Base-by-base conservation (phyloP, 2,888 invertebrate genomes). In the Leptinotarsa tumamoca region DNA sequence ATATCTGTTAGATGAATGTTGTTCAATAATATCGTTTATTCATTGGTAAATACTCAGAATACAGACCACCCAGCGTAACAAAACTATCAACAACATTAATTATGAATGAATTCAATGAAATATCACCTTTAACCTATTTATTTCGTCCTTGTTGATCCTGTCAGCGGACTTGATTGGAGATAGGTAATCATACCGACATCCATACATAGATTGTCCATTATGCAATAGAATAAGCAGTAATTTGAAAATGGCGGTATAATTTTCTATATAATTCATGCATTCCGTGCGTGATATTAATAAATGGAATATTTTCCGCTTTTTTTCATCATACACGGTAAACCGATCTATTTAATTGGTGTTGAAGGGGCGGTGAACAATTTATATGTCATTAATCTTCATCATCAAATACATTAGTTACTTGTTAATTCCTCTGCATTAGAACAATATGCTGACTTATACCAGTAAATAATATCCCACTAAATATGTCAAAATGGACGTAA, bases 201-300 rank as follows among this genome's bases (percentile, higher is more conserved):
- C 4, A 23, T 58, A 69, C 56, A 51, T 56, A 56, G 69, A 69
- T 56, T 54, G 43, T 43, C 15, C 56, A 69, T 69, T 69, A 56
- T 69, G 69, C 69, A 69, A 69, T 33, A 69, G 63, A 63, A 63
- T 10, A 63, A 33, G 63, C n/a, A 63, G 51, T 54, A 68, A 56
- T 56, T 56, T 33, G 33, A 18, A 51, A 69, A 54, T 69, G 69
- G 69, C 43, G 56, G 51, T 21, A 69, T 33, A 43, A 69, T 69
- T 69, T 56, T 23, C 14, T 54, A 21, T 54, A 23, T 49, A 69
- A 33, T 69, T 69, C 21, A 69, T 43, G 54, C 58, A 69, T 69
- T 69, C 21, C 69, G 21, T 68, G 68, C 68, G n/a, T 68, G 68
- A 68, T 52, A 68, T 68, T 68, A 68, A 54, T 52, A 68, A 68